Base-by-base conservation (phyloP, 2,797 vertebrate species). In the Calcarius lapponicus region DNA sequence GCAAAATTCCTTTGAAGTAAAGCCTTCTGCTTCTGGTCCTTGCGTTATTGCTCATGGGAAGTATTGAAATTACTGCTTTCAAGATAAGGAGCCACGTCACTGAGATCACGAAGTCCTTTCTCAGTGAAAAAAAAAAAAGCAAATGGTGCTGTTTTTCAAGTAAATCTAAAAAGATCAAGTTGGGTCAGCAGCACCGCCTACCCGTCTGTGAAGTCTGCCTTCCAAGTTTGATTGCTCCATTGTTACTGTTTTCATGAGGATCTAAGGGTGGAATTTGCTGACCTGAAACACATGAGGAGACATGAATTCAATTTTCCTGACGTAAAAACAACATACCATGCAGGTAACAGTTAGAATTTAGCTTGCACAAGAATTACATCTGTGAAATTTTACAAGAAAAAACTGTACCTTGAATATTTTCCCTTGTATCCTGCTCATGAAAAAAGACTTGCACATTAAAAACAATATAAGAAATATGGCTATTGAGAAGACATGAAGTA, bases 211-310 rank as follows among this genome's bases (percentile, higher is more conserved):
- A 54, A 14, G 98, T 96, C 96, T 97, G 98, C 92, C 98, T 98
- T 83, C 96, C 98, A 62, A 99, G 97, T 96, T 99, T 99, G 92
- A 99, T 99, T 64, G 98, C 98, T 65, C 99, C 99, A 34, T 98
- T 98, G 97, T 98, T 98, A 58, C 98, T 98, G 50, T 98, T 98
- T 89, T 99, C 99, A 29, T 98, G 98, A 86, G 98, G 98, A 95
- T 99, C 98, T 97, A 99, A 97, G 10, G 99, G 99, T 32, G 99
- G 99, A 86, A 99, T 99, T 96, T 99, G 99, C 95, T 98, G 98
- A 98, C 99, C 99, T 99, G 92, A 84, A 98, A 98, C 31, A 98
- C 25, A 98, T 1, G 14, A 93, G 40, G 36, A 76, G 38, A 91
- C 31, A 78, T 82, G n/a, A 96, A 86, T 84, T 92, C 15, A 28